Evolutionary conservation across 2,888 invertebrate species (phyloP), one percentile per base, ranked within the genome.

Genomic region (Dasysyrphus albostriatus): DNA sequence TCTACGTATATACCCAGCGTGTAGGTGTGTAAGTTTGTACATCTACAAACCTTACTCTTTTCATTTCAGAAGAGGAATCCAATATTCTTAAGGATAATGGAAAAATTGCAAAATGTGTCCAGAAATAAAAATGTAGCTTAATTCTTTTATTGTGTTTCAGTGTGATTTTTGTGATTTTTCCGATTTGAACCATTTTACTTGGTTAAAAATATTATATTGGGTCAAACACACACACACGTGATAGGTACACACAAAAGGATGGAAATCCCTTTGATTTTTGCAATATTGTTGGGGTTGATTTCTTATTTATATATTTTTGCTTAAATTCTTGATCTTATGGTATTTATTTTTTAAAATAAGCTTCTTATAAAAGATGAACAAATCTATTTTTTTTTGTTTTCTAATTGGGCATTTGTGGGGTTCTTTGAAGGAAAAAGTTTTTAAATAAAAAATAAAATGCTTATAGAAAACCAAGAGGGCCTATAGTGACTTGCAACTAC

Each of bases 161-260:
- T 72, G 87, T 87, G 78, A 87, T 87, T 83, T 87, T 83, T 72
- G 87, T 87, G 78, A 87, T 87, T 83, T 87, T 83, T 78, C 44
- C 78, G 78, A 87, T 78, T 74, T 75, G 78, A 75, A 72, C 83
- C 78, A 83, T 87, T 87, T 87, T 83, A 74, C 44, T 61, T 54
- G 51, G 4, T 24, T 24, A 29, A 49, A 24, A 16, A 34, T 12
- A 44, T 47, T 65, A 7, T 49, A 19, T 49, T 14, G 54, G 14
- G 19, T 14, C 37, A n/a, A 39, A 14, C 8, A 32, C 16, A 2
- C 5, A 5, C 65, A 24, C n/a, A 34, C 24, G 19, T 49, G 5
- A 19, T 29, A 51, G n/a, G n/a, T 24, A 24, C 3, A 24, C 24
- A 24, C 24, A 14, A 51, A 51, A 24, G 44, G 24, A 69, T 51